Evolutionary conservation across 2,888 invertebrate genomes (phyloP).

Genomic region (Polydrusus cervinus): DNA sequence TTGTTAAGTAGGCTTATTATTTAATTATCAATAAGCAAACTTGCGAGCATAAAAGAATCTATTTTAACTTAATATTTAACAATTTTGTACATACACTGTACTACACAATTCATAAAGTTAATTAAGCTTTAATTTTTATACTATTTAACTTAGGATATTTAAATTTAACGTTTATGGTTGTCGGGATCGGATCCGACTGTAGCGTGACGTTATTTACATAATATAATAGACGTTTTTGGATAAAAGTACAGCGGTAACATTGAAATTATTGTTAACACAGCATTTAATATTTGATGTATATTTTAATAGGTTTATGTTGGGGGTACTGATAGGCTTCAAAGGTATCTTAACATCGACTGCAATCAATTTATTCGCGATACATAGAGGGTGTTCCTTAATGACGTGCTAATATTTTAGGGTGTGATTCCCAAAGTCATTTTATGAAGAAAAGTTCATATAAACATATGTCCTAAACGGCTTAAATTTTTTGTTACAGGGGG

Average conservation of each 20-base stretch:
- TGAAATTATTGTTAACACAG: slow-evolving; percentile 8
- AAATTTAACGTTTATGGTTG: slow-evolving; percentile 19
- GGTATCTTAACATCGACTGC: no score
- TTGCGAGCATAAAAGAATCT: background rate
- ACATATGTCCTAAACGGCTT: no score
- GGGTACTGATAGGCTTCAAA: no score
- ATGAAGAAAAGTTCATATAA: no score
- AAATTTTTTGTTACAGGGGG: no score
- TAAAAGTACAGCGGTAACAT: slow-evolving; percentile 34
- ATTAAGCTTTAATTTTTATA: slow-evolving; percentile 36
- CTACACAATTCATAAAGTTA: slow-evolving; percentile 24
- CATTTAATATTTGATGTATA: no score
- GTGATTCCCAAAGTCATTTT: no score
- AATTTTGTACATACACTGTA: slow-evolving; percentile 22
- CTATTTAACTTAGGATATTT: slow-evolving; percentile 32
- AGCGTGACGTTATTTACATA: slow-evolving; percentile 9
- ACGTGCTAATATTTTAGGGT: no score
- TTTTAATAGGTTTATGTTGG: no score
- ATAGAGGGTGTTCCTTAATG: no score
- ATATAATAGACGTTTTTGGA: slow-evolving; percentile 4
- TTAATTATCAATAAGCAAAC: slow-evolving; percentile 27
- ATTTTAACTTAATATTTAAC: slow-evolving; percentile 12
- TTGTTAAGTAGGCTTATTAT: slow-evolving; percentile 4
- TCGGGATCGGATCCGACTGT: slow-evolving; percentile 23
- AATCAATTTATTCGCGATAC: no score